Percentiles rank a stretch among this genome's conserved stretches.
Conservation (phyloP, 2,113 vertebrate species). For the Chamaetylas fuelleborni region DNA sequence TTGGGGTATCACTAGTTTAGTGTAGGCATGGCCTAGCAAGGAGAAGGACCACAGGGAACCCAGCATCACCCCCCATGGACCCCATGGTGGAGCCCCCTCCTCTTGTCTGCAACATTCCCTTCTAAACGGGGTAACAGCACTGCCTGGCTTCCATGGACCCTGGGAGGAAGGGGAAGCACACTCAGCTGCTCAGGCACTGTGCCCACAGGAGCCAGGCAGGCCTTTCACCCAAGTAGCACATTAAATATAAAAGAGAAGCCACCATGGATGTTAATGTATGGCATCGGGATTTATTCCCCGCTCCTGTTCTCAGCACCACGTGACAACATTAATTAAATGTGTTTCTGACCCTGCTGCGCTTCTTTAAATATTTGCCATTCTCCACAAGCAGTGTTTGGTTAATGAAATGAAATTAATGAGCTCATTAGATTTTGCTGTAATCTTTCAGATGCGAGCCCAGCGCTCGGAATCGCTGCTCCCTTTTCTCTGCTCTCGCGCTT, state of each 20-base stretch:
- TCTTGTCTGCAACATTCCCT: accelerated
- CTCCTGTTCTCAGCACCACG: conserved; percentile 37
- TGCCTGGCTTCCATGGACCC: not conserved
- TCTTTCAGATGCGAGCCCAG: conserved; percentile 57
- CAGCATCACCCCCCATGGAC: accelerated
- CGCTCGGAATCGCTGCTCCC: not conserved
- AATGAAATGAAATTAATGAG: conserved; percentile 76
- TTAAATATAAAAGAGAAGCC: conserved; percentile 55
- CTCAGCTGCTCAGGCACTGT: not conserved
- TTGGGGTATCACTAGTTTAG: not conserved
- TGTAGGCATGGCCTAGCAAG: not conserved
- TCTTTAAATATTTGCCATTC: conserved; percentile 74
- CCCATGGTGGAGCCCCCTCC: not conserved
- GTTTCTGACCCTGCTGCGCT: conserved; percentile 70
- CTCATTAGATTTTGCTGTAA: conserved; percentile 68
- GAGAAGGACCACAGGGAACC: not conserved
- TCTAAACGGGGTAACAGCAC: accelerated
- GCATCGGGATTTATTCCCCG: conserved; percentile 39
- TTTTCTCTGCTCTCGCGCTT: not conserved
- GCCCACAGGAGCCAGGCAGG: not conserved
- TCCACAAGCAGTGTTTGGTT: conserved; percentile 68
- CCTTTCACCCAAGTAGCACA: not conserved
- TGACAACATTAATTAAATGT: conserved; percentile 72
- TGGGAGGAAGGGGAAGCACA: not conserved
- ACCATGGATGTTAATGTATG: conserved; percentile 23